These are phyloP conservation scores for Celastrina argiolus DNA, from an alignment of 2,888 invertebrate species.

Conservation along the genomic window DNA sequence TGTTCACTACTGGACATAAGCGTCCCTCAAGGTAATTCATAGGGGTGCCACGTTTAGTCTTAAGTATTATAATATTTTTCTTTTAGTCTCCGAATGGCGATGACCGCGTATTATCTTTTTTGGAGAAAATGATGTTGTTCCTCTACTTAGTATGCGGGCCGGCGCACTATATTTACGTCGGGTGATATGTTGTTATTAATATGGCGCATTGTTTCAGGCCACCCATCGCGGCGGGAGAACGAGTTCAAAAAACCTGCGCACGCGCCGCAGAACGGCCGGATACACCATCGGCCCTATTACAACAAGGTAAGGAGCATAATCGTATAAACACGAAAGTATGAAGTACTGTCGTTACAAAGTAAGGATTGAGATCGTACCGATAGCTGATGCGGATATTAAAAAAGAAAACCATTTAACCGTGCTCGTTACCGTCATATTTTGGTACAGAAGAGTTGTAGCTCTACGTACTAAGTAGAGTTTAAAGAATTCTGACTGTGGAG, in stretches of 20 bases:
- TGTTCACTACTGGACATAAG: too few relatives aligned
- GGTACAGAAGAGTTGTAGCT: background rate
- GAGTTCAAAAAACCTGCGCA: conserved; percentile 81
- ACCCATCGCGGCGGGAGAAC: conserved; percentile 73
- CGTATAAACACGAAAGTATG: background rate
- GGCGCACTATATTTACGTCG: conserved; percentile 2
- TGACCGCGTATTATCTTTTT: background rate
- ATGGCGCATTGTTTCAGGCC: conserved; percentile 47
- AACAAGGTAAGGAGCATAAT: conserved; percentile 50
- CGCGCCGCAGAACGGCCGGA: conserved; percentile 70
- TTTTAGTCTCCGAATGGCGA: background rate
- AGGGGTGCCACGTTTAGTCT: too few relatives aligned
- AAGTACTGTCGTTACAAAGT: background rate
- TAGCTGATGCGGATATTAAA: background rate
- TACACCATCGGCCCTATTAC: conserved; percentile 65
- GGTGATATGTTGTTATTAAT: conserved; percentile 16
- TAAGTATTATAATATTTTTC: too few relatives aligned
- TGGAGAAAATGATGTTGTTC: background rate
- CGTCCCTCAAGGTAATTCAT: too few relatives aligned
- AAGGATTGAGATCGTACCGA: background rate
- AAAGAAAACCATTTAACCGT: background rate
- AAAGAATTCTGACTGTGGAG: too few relatives aligned
- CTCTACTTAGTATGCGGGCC: background rate
- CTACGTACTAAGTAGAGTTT: too few relatives aligned
- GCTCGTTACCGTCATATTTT: background rate